A percentile compares a stretch with the other conserved stretches of the same genome.
These are phyloP conservation scores for Phylloscopus collybita DNA, from an alignment of 2,797 vertebrate genomes.

Conservation along the genomic window DNA sequence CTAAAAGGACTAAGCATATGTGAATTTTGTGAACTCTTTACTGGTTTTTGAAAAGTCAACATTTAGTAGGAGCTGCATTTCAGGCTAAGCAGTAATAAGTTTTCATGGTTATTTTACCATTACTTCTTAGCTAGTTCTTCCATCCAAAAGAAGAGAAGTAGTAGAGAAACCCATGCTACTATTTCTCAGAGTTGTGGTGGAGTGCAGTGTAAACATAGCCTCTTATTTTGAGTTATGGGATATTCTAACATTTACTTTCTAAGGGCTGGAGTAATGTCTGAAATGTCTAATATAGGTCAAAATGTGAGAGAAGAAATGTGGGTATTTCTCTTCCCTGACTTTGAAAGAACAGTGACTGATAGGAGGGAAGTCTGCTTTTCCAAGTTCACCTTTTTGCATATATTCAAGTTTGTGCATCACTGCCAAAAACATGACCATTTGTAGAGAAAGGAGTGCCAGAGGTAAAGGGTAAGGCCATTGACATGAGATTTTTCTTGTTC, in stretches of 20 bases:
- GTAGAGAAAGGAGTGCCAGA: neutral
- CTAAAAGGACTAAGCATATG: neutral
- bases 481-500: neutral
- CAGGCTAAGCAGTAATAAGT: neutral
- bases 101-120: neutral
- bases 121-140: neutral
- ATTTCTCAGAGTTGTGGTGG: neutral
- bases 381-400: neutral
- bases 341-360: neutral
- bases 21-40: neutral
- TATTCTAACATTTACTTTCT: neutral
- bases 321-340: neutral
- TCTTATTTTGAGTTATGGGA: neutral
- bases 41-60: neutral
- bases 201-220: neutral
- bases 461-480: neutral
- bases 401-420: neutral
- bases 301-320: neutral
- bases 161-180: neutral
- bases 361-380: neutral
- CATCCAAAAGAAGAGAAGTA: neutral
- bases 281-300: neutral
- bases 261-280: neutral
- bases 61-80: neutral
- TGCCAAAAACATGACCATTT: neutral